Conservation (phyloP, 2,888 invertebrate genomes). For the Folsomia manolachei region DNA sequence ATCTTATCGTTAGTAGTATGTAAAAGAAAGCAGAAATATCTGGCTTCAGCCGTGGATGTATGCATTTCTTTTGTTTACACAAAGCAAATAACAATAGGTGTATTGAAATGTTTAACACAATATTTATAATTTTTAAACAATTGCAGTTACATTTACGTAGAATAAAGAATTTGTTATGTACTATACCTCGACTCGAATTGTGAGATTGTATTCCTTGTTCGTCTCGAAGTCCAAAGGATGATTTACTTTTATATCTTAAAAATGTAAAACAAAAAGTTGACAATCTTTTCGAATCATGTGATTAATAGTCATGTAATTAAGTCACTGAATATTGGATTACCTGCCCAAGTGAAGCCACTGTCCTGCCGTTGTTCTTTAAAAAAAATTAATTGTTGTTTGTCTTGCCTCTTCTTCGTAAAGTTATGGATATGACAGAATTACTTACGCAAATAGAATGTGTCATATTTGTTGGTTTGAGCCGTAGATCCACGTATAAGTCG, state of each 20-base stretch:
- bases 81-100: too few relatives aligned
- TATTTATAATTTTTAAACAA: too few relatives aligned
- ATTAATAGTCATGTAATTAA: neutral
- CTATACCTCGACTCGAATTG: slow-evolving; percentile 93
- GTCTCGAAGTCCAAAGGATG: slow-evolving; percentile 92
- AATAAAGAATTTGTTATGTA: too few relatives aligned
- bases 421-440: too few relatives aligned
- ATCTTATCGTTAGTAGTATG: too few relatives aligned
- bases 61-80: too few relatives aligned
- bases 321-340: slow-evolving; percentile 64
- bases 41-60: too few relatives aligned
- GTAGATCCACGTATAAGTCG: slow-evolving; percentile 92
- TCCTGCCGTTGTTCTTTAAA: slow-evolving; percentile 91
- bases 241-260: slow-evolving; percentile 69
- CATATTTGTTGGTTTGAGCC: slow-evolving; percentile 91
- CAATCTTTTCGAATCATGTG: neutral
- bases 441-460: slow-evolving; percentile 92
- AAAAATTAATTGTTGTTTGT: too few relatives aligned
- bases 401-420: too few relatives aligned
- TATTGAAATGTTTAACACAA: too few relatives aligned
- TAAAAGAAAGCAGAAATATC: too few relatives aligned
- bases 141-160: too few relatives aligned
- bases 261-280: neutral
- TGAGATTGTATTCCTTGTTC: slow-evolving; percentile 92
- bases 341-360: slow-evolving; percentile 88